Conservation (phyloP, 2,888 invertebrate species). For the Colostygia pectinataria region DNA sequence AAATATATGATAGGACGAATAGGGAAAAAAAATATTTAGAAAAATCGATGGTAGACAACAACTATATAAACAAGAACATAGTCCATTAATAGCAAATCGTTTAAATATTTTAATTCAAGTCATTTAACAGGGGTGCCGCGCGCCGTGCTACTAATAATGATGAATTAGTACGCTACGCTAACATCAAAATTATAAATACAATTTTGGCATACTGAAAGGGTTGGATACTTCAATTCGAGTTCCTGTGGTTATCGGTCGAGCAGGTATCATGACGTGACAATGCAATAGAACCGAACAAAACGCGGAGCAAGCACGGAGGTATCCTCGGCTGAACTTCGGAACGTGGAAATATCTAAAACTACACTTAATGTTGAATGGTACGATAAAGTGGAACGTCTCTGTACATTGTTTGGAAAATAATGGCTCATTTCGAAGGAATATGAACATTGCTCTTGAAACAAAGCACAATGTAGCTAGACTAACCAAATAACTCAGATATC, state of each 20-base stretch:
- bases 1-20: too few species aligned
- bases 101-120: constrained; percentile 1
- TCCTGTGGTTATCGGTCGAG: constrained; percentile 1
- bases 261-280: constrained; percentile 26
- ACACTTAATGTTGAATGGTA: constrained; percentile 17
- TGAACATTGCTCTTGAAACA: neutral
- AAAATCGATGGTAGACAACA: too few species aligned
- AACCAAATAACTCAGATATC: too few species aligned
- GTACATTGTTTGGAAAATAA: constrained; percentile 15
- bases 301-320: constrained; percentile 10
- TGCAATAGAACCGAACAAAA: constrained; percentile 24
- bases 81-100: too few species aligned
- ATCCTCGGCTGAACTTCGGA: constrained; percentile 19
- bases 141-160: too few species aligned
- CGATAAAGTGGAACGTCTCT: constrained; percentile 15
- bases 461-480: too few species aligned
- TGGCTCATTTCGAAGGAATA: constrained; percentile 2
- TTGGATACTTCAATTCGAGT: constrained; percentile 4
- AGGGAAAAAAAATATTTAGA: too few species aligned
- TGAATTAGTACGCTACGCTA: too few species aligned
- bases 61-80: too few species aligned
- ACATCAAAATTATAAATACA: too few species aligned
- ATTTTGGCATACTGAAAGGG: too few species aligned
- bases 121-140: too few species aligned
- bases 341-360: constrained; percentile 19